These are phyloP conservation scores for Anadara kagoshimensis DNA, from an alignment of 1,140 invertebrate genomes.

Conservation along the genomic window DNA sequence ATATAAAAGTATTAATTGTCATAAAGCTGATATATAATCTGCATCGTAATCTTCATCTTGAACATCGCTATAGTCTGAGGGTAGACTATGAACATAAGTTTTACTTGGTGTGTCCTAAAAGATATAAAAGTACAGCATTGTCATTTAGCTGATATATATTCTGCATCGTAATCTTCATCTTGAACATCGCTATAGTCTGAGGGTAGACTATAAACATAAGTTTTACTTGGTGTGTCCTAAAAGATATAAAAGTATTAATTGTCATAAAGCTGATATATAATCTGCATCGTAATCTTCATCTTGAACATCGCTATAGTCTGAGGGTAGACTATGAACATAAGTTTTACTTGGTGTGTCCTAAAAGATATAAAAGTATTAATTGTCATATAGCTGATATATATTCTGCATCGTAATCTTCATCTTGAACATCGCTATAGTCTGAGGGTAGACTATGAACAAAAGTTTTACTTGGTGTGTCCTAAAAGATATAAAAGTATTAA, in stretches of 20 bases:
- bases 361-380: too few relatives aligned
- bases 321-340: slow-evolving; percentile 55
- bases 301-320: slow-evolving; percentile 66
- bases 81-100: slow-evolving; percentile 56
- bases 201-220: slow-evolving; percentile 53
- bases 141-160: slow-evolving; percentile 62
- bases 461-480: too few relatives aligned
- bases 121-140: too few relatives aligned
- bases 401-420: slow-evolving; percentile 55
- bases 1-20: too few relatives aligned
- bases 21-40: slow-evolving; percentile 59
- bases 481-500: too few relatives aligned
- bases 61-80: slow-evolving; percentile 66
- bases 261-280: slow-evolving; percentile 44
- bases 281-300: slow-evolving; percentile 56
- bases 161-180: slow-evolving; percentile 53
- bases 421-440: slow-evolving; percentile 65
- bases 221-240: too few relatives aligned
- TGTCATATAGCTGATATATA: slow-evolving; percentile 43
- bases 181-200: slow-evolving; percentile 67
- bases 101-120: too few relatives aligned
- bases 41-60: slow-evolving; percentile 58
- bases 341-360: too few relatives aligned
- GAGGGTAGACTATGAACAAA: slow-evolving; percentile 58
- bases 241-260: too few relatives aligned